Conservation (phyloP, 2,797 vertebrate species). For the Typhlichthys subterraneus region DNA sequence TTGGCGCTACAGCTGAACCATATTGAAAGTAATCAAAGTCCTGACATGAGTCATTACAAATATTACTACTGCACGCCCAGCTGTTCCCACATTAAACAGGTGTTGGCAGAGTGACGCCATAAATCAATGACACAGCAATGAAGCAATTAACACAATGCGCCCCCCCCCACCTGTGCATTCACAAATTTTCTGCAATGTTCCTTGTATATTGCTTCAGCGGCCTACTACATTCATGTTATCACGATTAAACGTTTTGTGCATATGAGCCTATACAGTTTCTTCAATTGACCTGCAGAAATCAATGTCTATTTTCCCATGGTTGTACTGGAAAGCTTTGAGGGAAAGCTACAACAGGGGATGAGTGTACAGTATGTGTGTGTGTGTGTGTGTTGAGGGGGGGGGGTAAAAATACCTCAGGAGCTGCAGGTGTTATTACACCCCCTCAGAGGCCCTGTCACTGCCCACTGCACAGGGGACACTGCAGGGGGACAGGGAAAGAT, state of each 20-base stretch:
- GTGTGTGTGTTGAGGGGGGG: constrained; percentile 4
- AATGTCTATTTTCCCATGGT: constrained; percentile 28
- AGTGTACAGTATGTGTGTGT: constrained; percentile 46
- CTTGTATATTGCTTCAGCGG: constrained; percentile 35
- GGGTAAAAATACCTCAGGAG: constrained; percentile 75
- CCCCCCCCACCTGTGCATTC: neutral
- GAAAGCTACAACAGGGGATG: constrained; percentile 51
- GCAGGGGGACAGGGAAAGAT: neutral
- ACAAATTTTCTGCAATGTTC: constrained; percentile 10
- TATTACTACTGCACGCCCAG: constrained; percentile 16
- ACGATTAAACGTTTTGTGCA: neutral
- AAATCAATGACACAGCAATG: neutral
- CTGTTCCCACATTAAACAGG: constrained; percentile 20
- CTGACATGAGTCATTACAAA: constrained; percentile 25
- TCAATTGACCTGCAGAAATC: constrained; percentile 35
- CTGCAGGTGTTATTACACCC: constrained; percentile 77
- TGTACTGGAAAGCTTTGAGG: constrained; percentile 24
- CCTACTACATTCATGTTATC: neutral
- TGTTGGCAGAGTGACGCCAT: constrained; percentile 4
- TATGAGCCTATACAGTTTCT: neutral
- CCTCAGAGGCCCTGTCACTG: constrained; percentile 42
- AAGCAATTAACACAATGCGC: constrained; percentile 8
- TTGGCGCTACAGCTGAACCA: constrained; percentile 7
- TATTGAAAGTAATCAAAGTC: constrained; percentile 17
- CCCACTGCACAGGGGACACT: constrained; percentile 13